Evolutionary conservation across 2,888 invertebrate genomes (phyloP), one percentile per base, ranked within the genome.

Genomic region (Andrena chrysosceles): DNA sequence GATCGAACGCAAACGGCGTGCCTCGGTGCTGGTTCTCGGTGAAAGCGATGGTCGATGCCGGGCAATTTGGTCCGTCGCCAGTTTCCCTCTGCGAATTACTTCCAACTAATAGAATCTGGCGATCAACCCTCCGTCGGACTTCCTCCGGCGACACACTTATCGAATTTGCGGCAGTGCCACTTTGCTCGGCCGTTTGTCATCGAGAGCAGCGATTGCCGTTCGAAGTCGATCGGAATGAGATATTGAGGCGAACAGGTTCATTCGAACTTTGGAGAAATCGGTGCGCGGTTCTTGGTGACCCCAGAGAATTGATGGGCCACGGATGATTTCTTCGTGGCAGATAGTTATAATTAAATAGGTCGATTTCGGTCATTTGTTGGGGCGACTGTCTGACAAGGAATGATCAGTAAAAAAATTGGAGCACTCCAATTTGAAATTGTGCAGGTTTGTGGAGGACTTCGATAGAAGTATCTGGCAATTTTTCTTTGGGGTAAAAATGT

Each of bases 11-110:
- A 20, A 23, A 20, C 0, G 23, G 35, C 16, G 16, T 42, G 42
- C 42, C 16, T 0, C 64, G 49, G 49, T 33, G 26, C 16, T n/a
- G n/a, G 13, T 35, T 56, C 49, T 60, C 64, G n/a, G 5, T 56
- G 7, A 35, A 62, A 29, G 60, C 69, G 26, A 52, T 29, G 10
- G 1, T 16, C 23, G n/a, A 16, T 49, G 48, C 7, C 26, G 42
- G 42, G 5, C 23, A n/a, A 29, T 63, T 62, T 54, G n/a, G 20
- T 62, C 73, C 35, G 49, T 35, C 23, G 59, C 13, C 48, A 20
- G 31, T 23, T 52, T 31, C 23, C 8, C n/a, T 20, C 35, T 29
- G 1, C 29, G 60, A 67, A 54, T 74, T 42, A 62, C 54, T 69
- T 69, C 54, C 62, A 20, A 48, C 10, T 23, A 31, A 74, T 48